Evolutionary conservation across 1,140 invertebrate genomes (phyloP).

Genomic region (Drosophila saltans): DNA sequence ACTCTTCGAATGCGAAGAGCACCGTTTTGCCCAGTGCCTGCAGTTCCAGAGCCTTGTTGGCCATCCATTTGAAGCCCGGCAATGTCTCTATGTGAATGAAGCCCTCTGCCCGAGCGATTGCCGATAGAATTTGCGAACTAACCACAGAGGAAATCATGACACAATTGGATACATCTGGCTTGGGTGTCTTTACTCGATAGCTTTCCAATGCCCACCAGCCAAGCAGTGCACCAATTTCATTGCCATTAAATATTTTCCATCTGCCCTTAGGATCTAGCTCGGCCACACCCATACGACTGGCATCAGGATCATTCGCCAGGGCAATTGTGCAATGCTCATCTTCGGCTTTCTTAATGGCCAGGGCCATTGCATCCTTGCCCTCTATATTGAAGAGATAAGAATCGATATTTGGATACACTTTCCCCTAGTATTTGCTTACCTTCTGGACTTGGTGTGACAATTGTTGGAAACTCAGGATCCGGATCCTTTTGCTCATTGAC

Average conservation of each 20-base stretch:
- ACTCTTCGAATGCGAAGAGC: constrained; percentile 97
- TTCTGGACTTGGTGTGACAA: constrained; percentile 98
- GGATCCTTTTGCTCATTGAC: constrained; percentile 94
- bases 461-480: constrained; percentile 96
- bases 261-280: constrained; percentile 88
- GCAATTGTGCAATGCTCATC: constrained; percentile 89
- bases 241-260: constrained; percentile 98
- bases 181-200: constrained; percentile 85
- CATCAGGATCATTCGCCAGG: constrained; percentile 99
- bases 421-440: constrained; percentile 21
- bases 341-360: constrained; percentile 94
- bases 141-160: constrained; percentile 97
- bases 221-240: constrained; percentile 96
- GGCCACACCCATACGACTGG: constrained; percentile 96
- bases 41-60: constrained; percentile 92
- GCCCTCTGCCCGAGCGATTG: constrained; percentile 93
- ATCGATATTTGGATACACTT: neutral
- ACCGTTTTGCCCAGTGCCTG: constrained; percentile 88
- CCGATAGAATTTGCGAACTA: constrained; percentile 96
- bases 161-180: constrained; percentile 84
- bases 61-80: constrained; percentile 99
- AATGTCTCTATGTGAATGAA: constrained; percentile 96
- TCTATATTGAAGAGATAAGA: constrained; percentile 84
- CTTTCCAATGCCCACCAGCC: constrained; percentile 96
- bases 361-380: constrained; percentile 92